These are phyloP conservation scores for Linnaemya tessellans DNA, from an alignment of 2,888 invertebrate species.

Conservation along the genomic window DNA sequence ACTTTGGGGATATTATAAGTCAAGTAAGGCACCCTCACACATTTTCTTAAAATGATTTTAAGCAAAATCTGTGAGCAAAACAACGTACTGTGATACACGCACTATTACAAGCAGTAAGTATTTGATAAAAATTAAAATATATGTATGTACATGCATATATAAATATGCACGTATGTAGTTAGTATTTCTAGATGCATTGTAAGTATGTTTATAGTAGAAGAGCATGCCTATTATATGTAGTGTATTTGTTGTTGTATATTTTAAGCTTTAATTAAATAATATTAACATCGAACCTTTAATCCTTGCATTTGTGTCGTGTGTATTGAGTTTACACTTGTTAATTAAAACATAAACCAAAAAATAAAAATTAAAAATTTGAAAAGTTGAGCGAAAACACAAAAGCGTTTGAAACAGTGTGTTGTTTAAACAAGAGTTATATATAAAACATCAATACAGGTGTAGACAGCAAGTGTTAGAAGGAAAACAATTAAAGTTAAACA, in stretches of 20 bases:
- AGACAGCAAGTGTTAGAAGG: conserved; percentile 55
- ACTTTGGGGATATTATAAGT: too few species aligned
- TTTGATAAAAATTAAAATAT: not conserved
- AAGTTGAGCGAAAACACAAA: conserved; percentile 19
- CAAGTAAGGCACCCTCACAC: too few species aligned
- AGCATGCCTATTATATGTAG: conserved; percentile 10
- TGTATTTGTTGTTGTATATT: conserved; percentile 37
- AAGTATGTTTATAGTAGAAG: not conserved
- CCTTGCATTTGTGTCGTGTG: conserved; percentile 79
- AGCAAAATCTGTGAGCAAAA: too few species aligned
- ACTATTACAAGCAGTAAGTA: too few species aligned
- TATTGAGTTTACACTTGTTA: conserved; percentile 76
- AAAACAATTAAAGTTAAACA: conserved; percentile 53
- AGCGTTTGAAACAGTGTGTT: conserved; percentile 32
- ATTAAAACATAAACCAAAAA: conserved; percentile 26
- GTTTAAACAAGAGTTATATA: conserved; percentile 26
- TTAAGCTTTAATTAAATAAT: conserved; percentile 46
- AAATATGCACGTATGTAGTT: too few species aligned
- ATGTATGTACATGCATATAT: too few species aligned
- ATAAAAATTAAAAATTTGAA: conserved; percentile 9
- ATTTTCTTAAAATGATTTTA: too few species aligned
- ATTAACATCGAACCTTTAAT: conserved; percentile 79
- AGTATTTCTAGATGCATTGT: too few species aligned
- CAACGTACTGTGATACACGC: too few species aligned
- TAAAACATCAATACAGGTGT: conserved; percentile 47